These are phyloP conservation scores for Eupsilia transversa DNA, from an alignment of 2,888 invertebrate species.

Conservation along the genomic window DNA sequence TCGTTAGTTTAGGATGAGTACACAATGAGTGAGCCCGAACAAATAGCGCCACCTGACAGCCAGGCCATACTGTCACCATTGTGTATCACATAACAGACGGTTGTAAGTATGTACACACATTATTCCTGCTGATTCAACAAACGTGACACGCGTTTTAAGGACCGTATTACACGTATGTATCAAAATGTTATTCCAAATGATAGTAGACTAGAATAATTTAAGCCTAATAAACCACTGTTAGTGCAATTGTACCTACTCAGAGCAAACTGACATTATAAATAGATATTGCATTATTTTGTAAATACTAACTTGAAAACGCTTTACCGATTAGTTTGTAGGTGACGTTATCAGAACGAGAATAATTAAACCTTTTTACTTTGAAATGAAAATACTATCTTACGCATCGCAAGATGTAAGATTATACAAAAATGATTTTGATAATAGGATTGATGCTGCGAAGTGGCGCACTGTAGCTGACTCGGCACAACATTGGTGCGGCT, in stretches of 20 bases:
- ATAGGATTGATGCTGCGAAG: slow-evolving; percentile 30
- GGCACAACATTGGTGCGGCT: no score
- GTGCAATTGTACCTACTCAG: neutral
- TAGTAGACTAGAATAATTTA: neutral
- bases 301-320: neutral
- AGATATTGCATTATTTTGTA: neutral
- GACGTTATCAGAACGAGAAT: no score
- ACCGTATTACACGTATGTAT: slow-evolving; percentile 3
- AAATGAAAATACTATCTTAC: no score
- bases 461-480: slow-evolving; percentile 5
- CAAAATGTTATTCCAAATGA: slow-evolving; percentile 7
- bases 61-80: neutral
- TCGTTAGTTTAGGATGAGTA: slow-evolving; percentile 17
- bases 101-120: no score
- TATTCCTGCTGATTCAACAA: neutral
- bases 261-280: neutral
- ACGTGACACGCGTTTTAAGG: slow-evolving; percentile 23
- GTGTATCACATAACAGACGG: neutral
- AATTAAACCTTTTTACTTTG: neutral
- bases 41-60: neutral
- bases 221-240: neutral
- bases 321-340: neutral
- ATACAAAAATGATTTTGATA: slow-evolving; percentile 26
- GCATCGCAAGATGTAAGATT: neutral
- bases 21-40: slow-evolving; percentile 11